phyloP scores from a whole-genome alignment of 2,113 vertebrate species.

The Hemicordylus capensis region DNA sequence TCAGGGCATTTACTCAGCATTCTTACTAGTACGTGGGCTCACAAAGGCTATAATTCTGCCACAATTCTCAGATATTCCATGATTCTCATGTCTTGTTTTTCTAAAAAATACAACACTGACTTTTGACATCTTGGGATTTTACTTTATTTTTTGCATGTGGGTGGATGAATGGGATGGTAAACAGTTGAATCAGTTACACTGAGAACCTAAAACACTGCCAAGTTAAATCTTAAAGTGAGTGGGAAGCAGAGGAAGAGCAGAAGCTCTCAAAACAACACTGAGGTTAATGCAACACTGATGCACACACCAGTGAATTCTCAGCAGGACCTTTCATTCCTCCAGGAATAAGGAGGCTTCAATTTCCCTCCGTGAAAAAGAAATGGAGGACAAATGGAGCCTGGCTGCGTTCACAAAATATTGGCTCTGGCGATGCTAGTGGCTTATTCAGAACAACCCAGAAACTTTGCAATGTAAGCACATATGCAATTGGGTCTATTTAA shows the following conservation, averaged over 20 bases:
- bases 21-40: constrained; percentile 19
- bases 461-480: not conserved
- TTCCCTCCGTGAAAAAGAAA: not conserved
- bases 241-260: constrained; percentile 1
- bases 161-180: constrained; percentile 19
- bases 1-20: not conserved
- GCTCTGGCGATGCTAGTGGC: not conserved
- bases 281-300: constrained; percentile 9
- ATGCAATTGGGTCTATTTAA: not conserved
- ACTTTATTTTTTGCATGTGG: constrained; percentile 25
- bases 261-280: constrained; percentile 21
- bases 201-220: constrained; percentile 34
- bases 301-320: not conserved
- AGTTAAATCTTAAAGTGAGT: constrained; percentile 46
- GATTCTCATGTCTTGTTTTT: constrained; percentile 30
- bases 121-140: constrained; percentile 35
- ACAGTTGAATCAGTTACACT: constrained; percentile 23
- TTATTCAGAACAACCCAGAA: not conserved
- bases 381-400: not conserved
- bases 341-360: not conserved
- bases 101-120: constrained; percentile 12
- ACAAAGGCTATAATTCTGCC: constrained; percentile 14
- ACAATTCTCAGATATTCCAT: constrained; percentile 19
- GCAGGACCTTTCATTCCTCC: not conserved
- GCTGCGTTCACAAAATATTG: constrained; percentile 4